These are phyloP conservation scores for Solen grandis DNA, from an alignment of 1,140 invertebrate genomes.

Conservation along the genomic window DNA sequence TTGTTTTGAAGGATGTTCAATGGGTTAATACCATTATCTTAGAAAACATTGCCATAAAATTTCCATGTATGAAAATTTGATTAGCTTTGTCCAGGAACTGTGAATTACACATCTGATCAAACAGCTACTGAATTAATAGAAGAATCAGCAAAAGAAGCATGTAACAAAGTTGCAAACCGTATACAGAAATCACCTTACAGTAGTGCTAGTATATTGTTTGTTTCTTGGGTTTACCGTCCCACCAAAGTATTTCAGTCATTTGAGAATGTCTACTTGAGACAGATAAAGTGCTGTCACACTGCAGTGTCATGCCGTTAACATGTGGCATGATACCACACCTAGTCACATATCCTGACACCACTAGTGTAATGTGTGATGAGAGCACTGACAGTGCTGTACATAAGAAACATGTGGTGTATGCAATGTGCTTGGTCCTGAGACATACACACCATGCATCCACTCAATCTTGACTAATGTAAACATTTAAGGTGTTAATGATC, in stretches of 20 bases:
- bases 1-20: not conserved
- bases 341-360: too few species aligned
- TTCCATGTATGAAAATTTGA: not conserved
- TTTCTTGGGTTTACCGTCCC: too few species aligned
- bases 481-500: not conserved
- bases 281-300: too few species aligned
- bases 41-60: not conserved
- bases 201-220: too few species aligned
- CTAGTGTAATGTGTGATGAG: not conserved
- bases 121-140: not conserved
- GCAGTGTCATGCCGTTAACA: too few species aligned
- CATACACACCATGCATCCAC: conserved; percentile 5
- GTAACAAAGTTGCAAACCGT: not conserved
- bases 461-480: conserved; percentile 5
- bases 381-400: conserved; percentile 24
- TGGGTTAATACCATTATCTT: too few species aligned
- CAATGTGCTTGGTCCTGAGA: conserved; percentile 20
- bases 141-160: not conserved
- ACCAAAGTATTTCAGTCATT: too few species aligned
- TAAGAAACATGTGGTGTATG: conserved; percentile 17
- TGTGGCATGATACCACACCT: too few species aligned
- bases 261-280: too few species aligned
- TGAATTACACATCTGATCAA: not conserved
- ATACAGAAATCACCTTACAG: not conserved
- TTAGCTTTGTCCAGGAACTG: not conserved